Percentiles rank a stretch among this genome's conserved stretches.
Conservation (phyloP, 2,888 invertebrate species). For the Sminthurinus aureus region DNA sequence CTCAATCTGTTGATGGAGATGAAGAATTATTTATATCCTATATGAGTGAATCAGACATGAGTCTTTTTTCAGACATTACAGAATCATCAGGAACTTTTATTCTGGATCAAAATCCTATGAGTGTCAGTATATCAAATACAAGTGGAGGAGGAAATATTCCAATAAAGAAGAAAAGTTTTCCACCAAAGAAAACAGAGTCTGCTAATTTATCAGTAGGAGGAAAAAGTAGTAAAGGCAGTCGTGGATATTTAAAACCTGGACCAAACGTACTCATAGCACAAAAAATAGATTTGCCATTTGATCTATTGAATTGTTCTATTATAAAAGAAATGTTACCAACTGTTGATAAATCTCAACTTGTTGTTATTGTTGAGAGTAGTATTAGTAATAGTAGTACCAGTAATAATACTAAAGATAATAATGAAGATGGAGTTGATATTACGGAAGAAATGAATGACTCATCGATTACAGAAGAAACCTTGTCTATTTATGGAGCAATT, state of each 20-base stretch:
- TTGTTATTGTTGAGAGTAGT: slow-evolving; percentile 22
- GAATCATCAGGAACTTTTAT: slow-evolving; percentile 53
- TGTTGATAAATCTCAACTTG: slow-evolving; percentile 45
- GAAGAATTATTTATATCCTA: slow-evolving; percentile 52
- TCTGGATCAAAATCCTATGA: slow-evolving; percentile 36
- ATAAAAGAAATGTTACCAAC: slow-evolving; percentile 50
- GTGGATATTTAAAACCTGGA: slow-evolving; percentile 3
- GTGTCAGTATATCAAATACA: not conserved
- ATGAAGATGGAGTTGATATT: not conserved
- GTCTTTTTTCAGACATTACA: slow-evolving; percentile 58
- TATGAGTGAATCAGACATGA: slow-evolving; percentile 55
- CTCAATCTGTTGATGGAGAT: slow-evolving; percentile 45
- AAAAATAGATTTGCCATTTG: slow-evolving; percentile 50
- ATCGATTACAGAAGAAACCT: not conserved
- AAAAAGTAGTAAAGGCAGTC: not conserved
- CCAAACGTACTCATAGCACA: slow-evolving; percentile 43
- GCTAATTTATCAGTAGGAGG: slow-evolving; percentile 1
- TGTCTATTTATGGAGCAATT: slow-evolving; percentile 63
- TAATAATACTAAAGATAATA: not conserved
- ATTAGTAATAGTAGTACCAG: not conserved
- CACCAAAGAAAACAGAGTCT: slow-evolving; percentile 10
- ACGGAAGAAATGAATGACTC: not conserved
- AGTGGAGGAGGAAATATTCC: slow-evolving; percentile 9
- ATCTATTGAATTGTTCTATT: slow-evolving; percentile 46
- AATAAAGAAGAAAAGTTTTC: slow-evolving; percentile 35